Base-by-base conservation (phyloP, 1,140 invertebrate species). In the Pseudomyrmex sp. region DNA sequence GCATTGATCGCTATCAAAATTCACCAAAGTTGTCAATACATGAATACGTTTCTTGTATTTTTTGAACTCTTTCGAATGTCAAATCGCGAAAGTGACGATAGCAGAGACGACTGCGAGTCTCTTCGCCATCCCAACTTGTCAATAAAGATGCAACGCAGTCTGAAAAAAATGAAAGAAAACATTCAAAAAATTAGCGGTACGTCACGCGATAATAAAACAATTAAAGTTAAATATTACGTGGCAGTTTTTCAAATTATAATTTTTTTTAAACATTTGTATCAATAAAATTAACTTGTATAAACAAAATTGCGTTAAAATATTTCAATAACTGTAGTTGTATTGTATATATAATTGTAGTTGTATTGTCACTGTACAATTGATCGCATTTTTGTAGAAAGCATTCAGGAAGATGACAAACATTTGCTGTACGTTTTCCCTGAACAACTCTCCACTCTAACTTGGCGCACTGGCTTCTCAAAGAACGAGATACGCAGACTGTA, bases 101-200 rank as follows among this genome's bases (percentile, higher is more conserved):
- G 58, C n/a, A 72, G 63, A 26, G 76, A 46, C 18, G 77, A 54
- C 48, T 56, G 61, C 12, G 58, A 83, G 20, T 63, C 85, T 8
- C 26, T 79, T 10, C 75, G 73, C 48, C 89, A 85, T 65, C 66
- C 84, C 50, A 92, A 85, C 62, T 74, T 92, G 9, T 91, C 91
- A 9, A 77, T 87, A 70, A 93, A 92, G 61, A 92, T 93, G 92
- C 87, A 92, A 56, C 88, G 89, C 1, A 91, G 92, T 66, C 87
- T 93, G 46, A 89, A 61, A 18, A 93, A 92, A 85, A 85, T 93
- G 76, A 93, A 91, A 77, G 86, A 89, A 54, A 92, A 89, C 74
- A 92, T 93, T 65, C 91, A 90, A 58, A 92, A 88, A 76, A 93
- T 93, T 77, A 82, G 91, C 46, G 93, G 92, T 93, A 88, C 52